Base-by-base conservation (phyloP, 2,888 invertebrate genomes). In the Nebria brevicollis region DNA sequence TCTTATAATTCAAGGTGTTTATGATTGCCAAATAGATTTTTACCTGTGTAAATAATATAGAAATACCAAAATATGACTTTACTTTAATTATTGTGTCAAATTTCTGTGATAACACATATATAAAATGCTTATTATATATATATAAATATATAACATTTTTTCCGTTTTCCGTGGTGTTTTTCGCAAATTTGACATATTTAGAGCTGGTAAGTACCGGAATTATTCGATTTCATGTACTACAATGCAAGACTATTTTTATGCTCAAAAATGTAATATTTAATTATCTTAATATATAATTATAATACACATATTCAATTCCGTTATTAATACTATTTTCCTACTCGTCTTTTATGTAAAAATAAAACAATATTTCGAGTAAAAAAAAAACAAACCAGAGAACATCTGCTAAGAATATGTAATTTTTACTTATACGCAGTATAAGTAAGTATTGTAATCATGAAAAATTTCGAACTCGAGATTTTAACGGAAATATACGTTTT, bases 81-180 rank as follows among this genome's bases (percentile, higher is more conserved):
- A 65, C 75, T 83, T 85, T 83, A 80, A 83, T 84, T 84, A 80
- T 83, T 83, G 85, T 84, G 86, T 86, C 86, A 86, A 86, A 86
- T 86, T 86, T 86, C 86, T 86, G 86, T 86, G 86, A 86, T 86
- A 86, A 84, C 82, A 82, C 82, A 54, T 65, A 77, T 74, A 54
- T 82, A 72, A 54, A 75, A 66, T 66, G 66, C 75, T 75, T 81
- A 25, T 15, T 70, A 11, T 25, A 34, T 66, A 15, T 65, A 77
- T 74, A 54, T 82, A 72, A 54, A 75, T 70, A 11, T 25, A 34
- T 66, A 15, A 66, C 66, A 66, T 66, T 66, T 66, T 25, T 13
- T 20, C 26, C 54, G 4, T 54, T 54, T 41, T 72, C 20, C 15
- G 54, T 75, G 66, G 80, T 80, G 75, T 80, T 81, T 76, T 81